These are phyloP conservation scores for Laupala kohalensis DNA, from an alignment of 1,140 invertebrate genomes.

Conservation along the genomic window DNA sequence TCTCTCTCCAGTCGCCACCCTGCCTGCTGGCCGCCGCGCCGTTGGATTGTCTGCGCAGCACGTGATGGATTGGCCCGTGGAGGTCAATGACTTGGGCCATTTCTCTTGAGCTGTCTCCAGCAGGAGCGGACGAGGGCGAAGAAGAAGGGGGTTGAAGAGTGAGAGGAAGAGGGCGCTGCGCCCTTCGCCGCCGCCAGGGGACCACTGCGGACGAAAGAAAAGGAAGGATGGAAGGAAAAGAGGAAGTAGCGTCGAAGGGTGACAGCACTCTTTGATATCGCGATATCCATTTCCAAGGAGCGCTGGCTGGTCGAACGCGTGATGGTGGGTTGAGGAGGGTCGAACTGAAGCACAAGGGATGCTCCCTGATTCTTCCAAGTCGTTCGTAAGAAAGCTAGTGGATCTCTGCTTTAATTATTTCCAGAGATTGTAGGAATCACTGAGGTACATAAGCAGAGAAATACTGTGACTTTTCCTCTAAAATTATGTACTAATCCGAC, in stretches of 20 bases:
- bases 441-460: too few species aligned
- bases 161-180: neutral
- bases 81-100: slow-evolving; percentile 14
- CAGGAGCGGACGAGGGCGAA: slow-evolving; percentile 2
- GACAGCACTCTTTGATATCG: slow-evolving; percentile 7
- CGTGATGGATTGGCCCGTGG: slow-evolving; percentile 17
- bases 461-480: too few species aligned
- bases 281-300: neutral
- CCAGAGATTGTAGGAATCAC: too few species aligned
- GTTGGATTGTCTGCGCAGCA: slow-evolving; percentile 4
- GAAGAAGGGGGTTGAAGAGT: neutral
- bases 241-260: neutral
- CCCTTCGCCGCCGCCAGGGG: neutral
- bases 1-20: neutral
- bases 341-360: neutral
- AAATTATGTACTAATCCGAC: too few species aligned
- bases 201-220: too few species aligned
- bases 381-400: too few species aligned
- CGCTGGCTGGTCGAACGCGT: too few species aligned
- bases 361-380: too few species aligned
- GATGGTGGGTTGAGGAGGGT: neutral
- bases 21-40: neutral
- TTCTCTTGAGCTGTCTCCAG: slow-evolving; percentile 11
- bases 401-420: too few species aligned
- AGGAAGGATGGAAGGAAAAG: neutral